Conservation (phyloP, 2,113 vertebrate genomes). For the Caranx ignobilis region DNA sequence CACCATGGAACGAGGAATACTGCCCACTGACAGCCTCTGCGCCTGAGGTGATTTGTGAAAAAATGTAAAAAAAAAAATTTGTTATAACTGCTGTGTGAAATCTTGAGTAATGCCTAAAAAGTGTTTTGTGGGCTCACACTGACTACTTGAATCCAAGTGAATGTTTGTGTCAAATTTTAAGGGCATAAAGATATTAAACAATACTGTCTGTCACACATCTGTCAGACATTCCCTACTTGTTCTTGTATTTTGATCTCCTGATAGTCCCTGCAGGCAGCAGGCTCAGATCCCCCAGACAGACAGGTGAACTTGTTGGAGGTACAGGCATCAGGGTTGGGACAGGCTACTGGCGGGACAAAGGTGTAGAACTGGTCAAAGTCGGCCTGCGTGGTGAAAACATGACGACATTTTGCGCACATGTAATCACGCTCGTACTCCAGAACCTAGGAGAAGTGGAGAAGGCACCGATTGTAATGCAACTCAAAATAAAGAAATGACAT, state of each 20-base stretch:
- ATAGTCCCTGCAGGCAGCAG: constrained; percentile 91
- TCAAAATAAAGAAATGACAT: neutral
- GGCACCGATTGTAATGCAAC: neutral
- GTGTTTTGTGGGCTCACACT: neutral
- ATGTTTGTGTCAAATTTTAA: too few species aligned
- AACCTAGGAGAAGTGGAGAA: constrained; percentile 67
- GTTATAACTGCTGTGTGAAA: too few species aligned
- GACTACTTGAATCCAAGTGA: neutral
- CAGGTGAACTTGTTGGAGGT: constrained; percentile 91
- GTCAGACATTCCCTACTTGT: constrained; percentile 83
- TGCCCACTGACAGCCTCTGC: constrained; percentile 94
- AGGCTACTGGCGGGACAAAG: constrained; percentile 84
- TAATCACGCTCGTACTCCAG: constrained; percentile 94
- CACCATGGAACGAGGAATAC: constrained; percentile 95
- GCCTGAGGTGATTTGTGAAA: constrained; percentile 80
- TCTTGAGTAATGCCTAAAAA: too few species aligned
- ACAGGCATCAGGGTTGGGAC: constrained; percentile 88
- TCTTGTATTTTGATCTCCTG: constrained; percentile 99
- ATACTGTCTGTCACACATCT: neutral
- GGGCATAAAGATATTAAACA: neutral
- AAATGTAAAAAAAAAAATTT: too few species aligned
- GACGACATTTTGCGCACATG: constrained; percentile 93
- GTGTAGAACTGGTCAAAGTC: constrained; percentile 92
- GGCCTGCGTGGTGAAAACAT: constrained; percentile 86
- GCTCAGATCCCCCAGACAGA: constrained; percentile 86